These are phyloP conservation scores for Caenorhabditis briggsae DNA, from an alignment of 1,140 invertebrate genomes.

Conservation along the genomic window DNA sequence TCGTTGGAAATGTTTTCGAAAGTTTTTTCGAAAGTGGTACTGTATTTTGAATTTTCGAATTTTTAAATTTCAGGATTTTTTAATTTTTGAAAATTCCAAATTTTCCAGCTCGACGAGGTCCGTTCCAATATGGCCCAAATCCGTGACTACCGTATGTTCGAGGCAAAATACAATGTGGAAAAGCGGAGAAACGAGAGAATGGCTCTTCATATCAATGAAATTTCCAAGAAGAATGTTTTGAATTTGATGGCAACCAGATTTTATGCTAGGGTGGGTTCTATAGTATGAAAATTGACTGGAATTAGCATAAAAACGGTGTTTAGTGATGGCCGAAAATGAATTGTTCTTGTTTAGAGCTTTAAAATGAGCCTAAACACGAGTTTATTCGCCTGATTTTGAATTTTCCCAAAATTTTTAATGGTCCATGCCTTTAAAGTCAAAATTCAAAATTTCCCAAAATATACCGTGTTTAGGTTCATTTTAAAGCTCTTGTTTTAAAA, in stretches of 20 bases:
- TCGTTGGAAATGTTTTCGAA: not conserved
- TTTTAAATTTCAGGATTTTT: not conserved
- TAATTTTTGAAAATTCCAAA: not conserved
- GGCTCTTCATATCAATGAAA: not conserved
- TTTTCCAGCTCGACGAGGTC: not conserved
- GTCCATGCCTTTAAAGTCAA: no score
- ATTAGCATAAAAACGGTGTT: no score
- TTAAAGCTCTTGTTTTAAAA: no score
- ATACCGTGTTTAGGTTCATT: no score
- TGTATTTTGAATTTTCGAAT: not conserved
- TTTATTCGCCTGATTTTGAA: no score
- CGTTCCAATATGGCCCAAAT: not conserved
- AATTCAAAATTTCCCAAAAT: not conserved
- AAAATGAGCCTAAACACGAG: no score
- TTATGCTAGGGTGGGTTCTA: not conserved
- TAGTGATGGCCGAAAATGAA: no score
- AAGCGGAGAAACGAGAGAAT: slow-evolving; percentile 6
- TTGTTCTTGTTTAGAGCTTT: no score
- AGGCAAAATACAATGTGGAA: slow-evolving; percentile 17
- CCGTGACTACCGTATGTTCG: not conserved
- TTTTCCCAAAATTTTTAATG: no score
- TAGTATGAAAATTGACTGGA: not conserved
- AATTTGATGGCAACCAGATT: slow-evolving; percentile 25
- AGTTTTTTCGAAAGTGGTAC: slow-evolving; percentile 20
- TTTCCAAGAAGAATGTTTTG: slow-evolving; percentile 14